Evolutionary conservation across 1,140 invertebrate genomes (phyloP), one percentile per base, ranked within the genome.

Genomic region (Scaptomyza hsui): DNA sequence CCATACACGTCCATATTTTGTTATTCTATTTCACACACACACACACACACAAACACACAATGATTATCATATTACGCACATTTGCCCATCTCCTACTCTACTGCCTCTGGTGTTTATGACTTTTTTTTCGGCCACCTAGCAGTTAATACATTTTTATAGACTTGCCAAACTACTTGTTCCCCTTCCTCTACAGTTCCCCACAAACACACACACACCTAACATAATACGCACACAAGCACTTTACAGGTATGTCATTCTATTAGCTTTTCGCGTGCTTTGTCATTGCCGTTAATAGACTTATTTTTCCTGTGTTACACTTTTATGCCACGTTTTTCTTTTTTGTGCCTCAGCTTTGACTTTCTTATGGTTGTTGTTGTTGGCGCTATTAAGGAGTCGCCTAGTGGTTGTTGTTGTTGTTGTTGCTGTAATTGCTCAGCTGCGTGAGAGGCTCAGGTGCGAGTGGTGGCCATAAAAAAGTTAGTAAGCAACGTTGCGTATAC

Each of bases 251-350:
- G 78, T 80, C 69, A 88, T 78, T 72, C 81, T 81, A 88, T 86
- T 88, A 88, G 77, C 82, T 88, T 88, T 86, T 86, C 73, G 81
- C 82, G 81, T 88, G 78, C 80, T 83, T 81, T 86, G 81, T 88
- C 82, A 86, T 86, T 88, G 81, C 77, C 62, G 81, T 86, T 86
- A 86, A 86, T 86, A 86, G 82, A 86, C 81, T 86, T 88, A 75
- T 70, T 81, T 85, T 74, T 53, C 63, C 60, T 63, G 39, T 47
- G 44, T 44, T 56, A 37, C 32, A 16, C 51, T 53, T 53, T 53
- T 53, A 53, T 48, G 13, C 24, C 32, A 48, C 15, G 10, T 47
- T 49, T 44, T 29, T 52, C 13, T 35, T 48, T 18, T 19, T 51
- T 41, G 51, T 37, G 18, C 7, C 35, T 41, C 10, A 7, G 29